Base-by-base conservation (phyloP, 2,888 invertebrate genomes). In the Embidobia sp. region DNA sequence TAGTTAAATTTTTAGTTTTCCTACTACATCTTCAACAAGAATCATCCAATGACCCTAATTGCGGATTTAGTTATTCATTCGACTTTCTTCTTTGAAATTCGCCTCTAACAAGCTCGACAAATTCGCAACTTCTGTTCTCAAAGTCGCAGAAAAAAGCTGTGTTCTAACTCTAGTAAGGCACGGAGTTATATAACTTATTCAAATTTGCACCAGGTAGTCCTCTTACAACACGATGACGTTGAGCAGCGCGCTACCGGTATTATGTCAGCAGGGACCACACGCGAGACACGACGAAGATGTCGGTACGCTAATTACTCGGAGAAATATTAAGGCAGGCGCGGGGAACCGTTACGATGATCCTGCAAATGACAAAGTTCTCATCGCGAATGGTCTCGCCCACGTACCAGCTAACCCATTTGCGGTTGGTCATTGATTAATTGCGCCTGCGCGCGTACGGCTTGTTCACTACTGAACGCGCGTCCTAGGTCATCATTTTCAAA, bases 241-340 rank as follows among this genome's bases (percentile, higher is more conserved):
- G 55, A 37, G n/a, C 18, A 18, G 44, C 29, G 46, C 16, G 67
- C 75, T 75, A 69, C 75, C 67, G 69, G 69, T 75, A 69, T 75
- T 69, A 57, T 42, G 75, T 75, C 63, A 69, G 63, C 61, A 48
- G 49, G 57, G 76, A 76, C 76, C 76, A 76, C 69, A 76, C 76
- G 49, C 69, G 69, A 69, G 63, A 59, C 69, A 70, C 69, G 64
- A 61, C 66, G 37, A 66, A 66, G 67, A 61, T 75, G 67, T 75
- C 42, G 57, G 48, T 63, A 63, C 44, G 63, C 75, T 75, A 75
- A 75, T 75, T 75, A 67, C 61, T 55, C 51, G 69, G 48, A 69
- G 59, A 69, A 69, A 69, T 75, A 63, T 69, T 63, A 55, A 75
- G 53, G 7, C 44, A 51, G 15, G 15, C 66, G 64, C 22, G 53